Percentiles rank a stretch among this genome's conserved stretches.
These are phyloP conservation scores for Pogonognathellus flavescens DNA, from an alignment of 1,140 invertebrate species.

Conservation along the genomic window DNA sequence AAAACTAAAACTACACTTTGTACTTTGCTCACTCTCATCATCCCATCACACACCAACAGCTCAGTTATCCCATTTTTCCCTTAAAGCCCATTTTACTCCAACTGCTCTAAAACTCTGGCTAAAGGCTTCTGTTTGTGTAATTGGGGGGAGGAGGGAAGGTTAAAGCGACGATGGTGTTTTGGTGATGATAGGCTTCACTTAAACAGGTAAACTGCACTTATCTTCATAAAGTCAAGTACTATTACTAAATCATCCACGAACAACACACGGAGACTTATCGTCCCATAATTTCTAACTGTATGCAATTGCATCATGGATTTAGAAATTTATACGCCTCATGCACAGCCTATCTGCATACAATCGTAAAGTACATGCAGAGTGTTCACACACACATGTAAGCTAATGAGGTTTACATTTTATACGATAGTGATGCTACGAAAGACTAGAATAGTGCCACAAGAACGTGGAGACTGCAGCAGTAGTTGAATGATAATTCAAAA, in stretches of 20 bases:
- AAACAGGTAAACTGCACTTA: neutral
- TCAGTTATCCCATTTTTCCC: too few species aligned
- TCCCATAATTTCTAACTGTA: neutral
- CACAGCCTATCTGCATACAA: too few species aligned
- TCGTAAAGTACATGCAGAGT: too few species aligned
- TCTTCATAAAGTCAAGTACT: neutral
- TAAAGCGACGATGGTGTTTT: neutral
- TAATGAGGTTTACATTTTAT: too few species aligned
- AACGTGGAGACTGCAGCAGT: too few species aligned
- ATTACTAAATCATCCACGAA: slow-evolving; percentile 30
- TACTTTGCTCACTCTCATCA: neutral
- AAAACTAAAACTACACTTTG: neutral
- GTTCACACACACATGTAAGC: too few species aligned
- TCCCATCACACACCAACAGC: too few species aligned
- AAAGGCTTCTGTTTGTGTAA: neutral
- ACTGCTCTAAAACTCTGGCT: neutral
- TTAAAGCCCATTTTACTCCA: too few species aligned
- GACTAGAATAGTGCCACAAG: too few species aligned
- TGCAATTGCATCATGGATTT: too few species aligned
- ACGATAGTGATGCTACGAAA: too few species aligned
- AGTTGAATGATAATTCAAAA: slow-evolving; percentile 5
- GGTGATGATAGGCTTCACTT: neutral
- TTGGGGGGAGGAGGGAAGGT: neutral
- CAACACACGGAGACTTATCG: neutral
- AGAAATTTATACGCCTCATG: too few species aligned